phyloP scores from a whole-genome alignment of 2,888 invertebrate species.

The Sarcophaga carnaria region DNA sequence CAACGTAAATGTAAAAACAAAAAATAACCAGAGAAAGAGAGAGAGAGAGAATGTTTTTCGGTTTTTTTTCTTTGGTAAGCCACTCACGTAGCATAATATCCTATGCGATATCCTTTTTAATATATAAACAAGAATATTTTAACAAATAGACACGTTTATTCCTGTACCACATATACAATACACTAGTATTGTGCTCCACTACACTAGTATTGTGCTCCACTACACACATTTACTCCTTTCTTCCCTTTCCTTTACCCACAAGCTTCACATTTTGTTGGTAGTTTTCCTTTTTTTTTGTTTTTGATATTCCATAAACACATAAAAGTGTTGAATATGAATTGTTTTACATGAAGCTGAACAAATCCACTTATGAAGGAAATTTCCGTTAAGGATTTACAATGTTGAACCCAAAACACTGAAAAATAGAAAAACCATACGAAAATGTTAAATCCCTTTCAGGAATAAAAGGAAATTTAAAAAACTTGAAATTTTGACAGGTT shows the following conservation, averaged over 20 bases:
- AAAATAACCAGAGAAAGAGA: background rate
- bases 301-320: constrained; percentile 14
- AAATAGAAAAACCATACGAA: background rate
- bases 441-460: background rate
- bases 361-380: constrained; percentile 37
- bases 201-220: background rate
- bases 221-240: background rate
- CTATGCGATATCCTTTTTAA: constrained; percentile 62
- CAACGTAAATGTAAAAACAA: background rate
- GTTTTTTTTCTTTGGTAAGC: constrained; percentile 49
- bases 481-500: background rate
- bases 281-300: background rate
- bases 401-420: background rate
- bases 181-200: background rate
- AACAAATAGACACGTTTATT: constrained; percentile 40
- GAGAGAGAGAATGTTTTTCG: background rate
- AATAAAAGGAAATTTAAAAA: background rate
- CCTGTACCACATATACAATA: background rate
- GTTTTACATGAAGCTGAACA: constrained; percentile 38
- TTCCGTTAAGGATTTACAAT: constrained; percentile 21
- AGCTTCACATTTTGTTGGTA: background rate
- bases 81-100: constrained; percentile 70
- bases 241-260: too few relatives aligned
- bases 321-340: constrained; percentile 36
- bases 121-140: constrained; percentile 47